Percentiles rank a stretch among this genome's conserved stretches.
Evolutionary conservation across 2,113 vertebrate genomes (phyloP).

Genomic region (Psophia crepitans): DNA sequence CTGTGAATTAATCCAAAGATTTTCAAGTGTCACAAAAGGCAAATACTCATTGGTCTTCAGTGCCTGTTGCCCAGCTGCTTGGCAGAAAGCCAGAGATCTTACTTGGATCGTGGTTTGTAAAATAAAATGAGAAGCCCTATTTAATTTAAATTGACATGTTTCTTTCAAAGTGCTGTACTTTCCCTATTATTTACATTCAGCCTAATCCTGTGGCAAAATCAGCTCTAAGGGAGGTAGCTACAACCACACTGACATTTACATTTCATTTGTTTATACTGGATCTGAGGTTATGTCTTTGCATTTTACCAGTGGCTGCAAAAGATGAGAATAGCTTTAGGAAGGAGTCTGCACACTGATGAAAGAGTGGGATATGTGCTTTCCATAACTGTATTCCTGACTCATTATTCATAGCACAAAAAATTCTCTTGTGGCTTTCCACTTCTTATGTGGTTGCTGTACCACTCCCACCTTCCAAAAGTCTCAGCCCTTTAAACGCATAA

Average conservation of each 20-base stretch:
- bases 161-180: not conserved
- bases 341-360: not conserved
- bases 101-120: slow-evolving; percentile 16
- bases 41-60: not conserved
- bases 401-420: slow-evolving; percentile 26
- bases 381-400: not conserved
- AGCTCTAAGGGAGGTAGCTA: not conserved
- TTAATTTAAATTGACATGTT: slow-evolving; percentile 9
- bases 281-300: slow-evolving; percentile 8
- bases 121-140: slow-evolving; percentile 11
- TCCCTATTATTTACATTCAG: slow-evolving; percentile 7
- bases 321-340: slow-evolving; percentile 33
- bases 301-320: not conserved
- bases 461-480: slow-evolving; percentile 42
- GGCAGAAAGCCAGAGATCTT: not conserved
- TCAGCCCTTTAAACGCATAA: slow-evolving; percentile 29
- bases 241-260: slow-evolving; percentile 26
- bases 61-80: not conserved
- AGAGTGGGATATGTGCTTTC: not conserved
- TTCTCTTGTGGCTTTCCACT: slow-evolving; percentile 36
- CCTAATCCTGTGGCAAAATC: slow-evolving; percentile 12
- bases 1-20: slow-evolving; percentile 8
- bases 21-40: slow-evolving; percentile 32
- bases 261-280: slow-evolving; percentile 37
- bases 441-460: slow-evolving; percentile 1